Conservation (phyloP, 2,797 vertebrate genomes). For the Orientallactaga sibirica region DNA sequence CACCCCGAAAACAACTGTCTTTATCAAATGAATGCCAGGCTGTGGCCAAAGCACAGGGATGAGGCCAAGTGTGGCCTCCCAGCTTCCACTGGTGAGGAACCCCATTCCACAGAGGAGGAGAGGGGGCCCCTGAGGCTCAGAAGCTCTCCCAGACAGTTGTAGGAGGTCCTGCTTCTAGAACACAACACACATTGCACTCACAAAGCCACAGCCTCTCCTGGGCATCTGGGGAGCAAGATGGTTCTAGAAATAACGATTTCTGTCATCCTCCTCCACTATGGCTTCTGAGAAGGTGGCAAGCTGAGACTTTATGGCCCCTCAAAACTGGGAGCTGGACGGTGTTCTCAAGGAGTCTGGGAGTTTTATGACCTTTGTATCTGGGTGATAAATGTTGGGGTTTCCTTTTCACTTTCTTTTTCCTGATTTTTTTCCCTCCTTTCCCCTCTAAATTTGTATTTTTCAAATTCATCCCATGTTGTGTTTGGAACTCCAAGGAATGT, state of each 20-base stretch:
- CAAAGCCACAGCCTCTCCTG: not conserved
- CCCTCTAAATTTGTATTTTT: fast-evolving
- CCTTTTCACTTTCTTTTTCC: not conserved
- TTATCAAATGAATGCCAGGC: fast-evolving
- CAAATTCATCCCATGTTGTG: fast-evolving
- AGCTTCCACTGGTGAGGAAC: fast-evolving
- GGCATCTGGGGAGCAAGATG: not conserved
- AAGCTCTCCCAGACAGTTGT: not conserved
- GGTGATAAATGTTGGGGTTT: not conserved
- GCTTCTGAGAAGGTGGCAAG: not conserved
- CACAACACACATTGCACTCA: not conserved
- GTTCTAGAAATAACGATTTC: not conserved
- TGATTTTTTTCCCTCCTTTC: not conserved
- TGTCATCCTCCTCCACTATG: not conserved
- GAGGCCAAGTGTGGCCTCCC: fast-evolving
- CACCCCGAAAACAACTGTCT: not conserved
- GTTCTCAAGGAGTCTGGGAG: not conserved
- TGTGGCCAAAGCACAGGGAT: fast-evolving
- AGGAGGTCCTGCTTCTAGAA: not conserved
- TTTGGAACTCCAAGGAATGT: too few relatives aligned
- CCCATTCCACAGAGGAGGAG: not conserved
- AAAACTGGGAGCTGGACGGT: not conserved
- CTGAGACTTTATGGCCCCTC: not conserved
- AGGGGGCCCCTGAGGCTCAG: not conserved
- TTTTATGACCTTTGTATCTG: fast-evolving